Percentiles rank a stretch among this genome's conserved stretches.
Evolutionary conservation across 2,113 vertebrate genomes (phyloP).

Genomic region (Sphyrna mokarran): DNA sequence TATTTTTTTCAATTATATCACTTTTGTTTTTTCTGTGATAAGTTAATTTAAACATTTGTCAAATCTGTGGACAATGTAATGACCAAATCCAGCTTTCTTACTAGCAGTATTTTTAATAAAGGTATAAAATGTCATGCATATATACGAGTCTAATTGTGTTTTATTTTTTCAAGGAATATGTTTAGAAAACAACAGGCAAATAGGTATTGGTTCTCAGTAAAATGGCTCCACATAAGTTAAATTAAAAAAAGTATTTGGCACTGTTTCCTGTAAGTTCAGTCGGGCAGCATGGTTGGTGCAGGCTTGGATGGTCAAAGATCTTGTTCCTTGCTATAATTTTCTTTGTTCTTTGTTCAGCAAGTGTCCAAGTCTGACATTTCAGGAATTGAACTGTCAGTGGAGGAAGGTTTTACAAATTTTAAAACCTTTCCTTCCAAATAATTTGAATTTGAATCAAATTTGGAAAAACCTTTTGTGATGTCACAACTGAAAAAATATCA

Average conservation of each 20-base stretch:
- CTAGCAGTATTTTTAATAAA: not conserved
- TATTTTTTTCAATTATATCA: not conserved
- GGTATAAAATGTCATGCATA: not conserved
- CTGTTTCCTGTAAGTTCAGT: not conserved
- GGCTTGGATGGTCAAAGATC: too few relatives aligned
- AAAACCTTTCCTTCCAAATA: not conserved
- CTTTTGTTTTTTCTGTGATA: not conserved
- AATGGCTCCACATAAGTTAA: not conserved
- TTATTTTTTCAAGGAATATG: too few relatives aligned
- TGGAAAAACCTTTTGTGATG: not conserved
- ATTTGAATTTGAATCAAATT: not conserved
- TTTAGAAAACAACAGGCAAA: not conserved
- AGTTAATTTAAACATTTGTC: not conserved
- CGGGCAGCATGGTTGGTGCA: too few relatives aligned
- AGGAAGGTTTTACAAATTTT: not conserved
- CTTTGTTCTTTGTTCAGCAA: not conserved
- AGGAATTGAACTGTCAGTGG: not conserved
- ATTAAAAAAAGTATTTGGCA: not conserved
- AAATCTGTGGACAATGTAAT: not conserved
- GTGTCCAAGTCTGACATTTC: not conserved
- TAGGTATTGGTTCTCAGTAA: not conserved
- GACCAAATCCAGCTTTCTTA: not conserved
- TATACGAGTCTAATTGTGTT: too few relatives aligned
- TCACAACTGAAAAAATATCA: not conserved
- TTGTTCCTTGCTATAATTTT: too few relatives aligned